A percentile compares a stretch with the other conserved stretches of the same genome.
Evolutionary conservation across 2,113 vertebrate genomes (phyloP).

Genomic region (Leptosomus discolor): DNA sequence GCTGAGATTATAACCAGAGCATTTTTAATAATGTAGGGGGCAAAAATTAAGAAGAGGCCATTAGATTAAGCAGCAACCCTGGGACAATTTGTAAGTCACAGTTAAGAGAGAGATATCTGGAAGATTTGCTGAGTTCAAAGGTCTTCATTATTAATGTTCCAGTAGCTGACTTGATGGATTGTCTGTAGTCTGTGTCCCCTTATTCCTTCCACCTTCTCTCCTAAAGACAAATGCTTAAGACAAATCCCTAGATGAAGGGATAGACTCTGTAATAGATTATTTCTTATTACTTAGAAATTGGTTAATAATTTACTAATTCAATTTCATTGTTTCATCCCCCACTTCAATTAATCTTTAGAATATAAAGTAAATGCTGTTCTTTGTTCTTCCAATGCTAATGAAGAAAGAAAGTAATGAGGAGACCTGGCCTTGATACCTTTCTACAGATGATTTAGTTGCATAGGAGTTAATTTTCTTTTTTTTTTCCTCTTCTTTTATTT

Average conservation of each 20-base stretch:
- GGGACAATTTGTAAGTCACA: not conserved
- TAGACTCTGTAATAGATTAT: conserved; percentile 45
- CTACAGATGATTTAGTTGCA: not conserved
- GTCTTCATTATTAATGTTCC: conserved; percentile 40
- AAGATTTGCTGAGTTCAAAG: conserved; percentile 47
- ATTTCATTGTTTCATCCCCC: conserved; percentile 25
- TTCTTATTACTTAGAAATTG: conserved; percentile 64
- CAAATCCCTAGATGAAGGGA: conserved; percentile 21
- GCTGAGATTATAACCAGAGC: not conserved
- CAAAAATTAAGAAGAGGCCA: not conserved
- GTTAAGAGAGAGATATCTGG: not conserved
- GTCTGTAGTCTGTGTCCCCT: not conserved
- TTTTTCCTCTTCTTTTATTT: not conserved
- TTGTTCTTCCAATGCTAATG: conserved; percentile 40
- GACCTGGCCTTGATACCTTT: conserved; percentile 21
- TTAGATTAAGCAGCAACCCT: conserved; percentile 4
- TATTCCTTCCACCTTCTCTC: conserved; percentile 10
- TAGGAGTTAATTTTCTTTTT: not conserved
- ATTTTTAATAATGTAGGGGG: not conserved
- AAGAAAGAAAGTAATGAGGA: conserved; percentile 42
- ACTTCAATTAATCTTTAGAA: conserved; percentile 51
- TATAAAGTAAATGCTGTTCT: conserved; percentile 52
- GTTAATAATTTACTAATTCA: conserved; percentile 67
- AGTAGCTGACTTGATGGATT: conserved; percentile 39
- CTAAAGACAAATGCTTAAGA: conserved; percentile 47